phyloP scores from a whole-genome alignment of 2,797 vertebrate species.

The Helostoma temminkii region DNA sequence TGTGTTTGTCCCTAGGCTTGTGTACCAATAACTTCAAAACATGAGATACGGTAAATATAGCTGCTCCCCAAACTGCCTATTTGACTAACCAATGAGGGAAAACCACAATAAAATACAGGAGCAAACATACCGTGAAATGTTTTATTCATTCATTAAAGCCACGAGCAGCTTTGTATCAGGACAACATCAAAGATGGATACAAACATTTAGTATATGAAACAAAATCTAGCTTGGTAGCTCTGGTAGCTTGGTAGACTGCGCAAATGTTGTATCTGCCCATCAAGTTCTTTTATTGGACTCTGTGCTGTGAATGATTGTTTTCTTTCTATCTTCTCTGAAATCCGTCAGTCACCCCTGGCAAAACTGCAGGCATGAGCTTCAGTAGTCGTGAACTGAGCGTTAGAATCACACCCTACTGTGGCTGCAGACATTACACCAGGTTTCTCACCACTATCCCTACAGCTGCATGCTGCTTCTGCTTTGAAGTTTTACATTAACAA shows the following conservation, averaged over 20 bases:
- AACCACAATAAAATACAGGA: conserved; percentile 47
- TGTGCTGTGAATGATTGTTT: conserved; percentile 43
- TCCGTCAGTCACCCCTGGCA: conserved; percentile 43
- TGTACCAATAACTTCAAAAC: conserved; percentile 78
- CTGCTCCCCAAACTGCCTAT: conserved; percentile 63
- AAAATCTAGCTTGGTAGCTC: conserved; percentile 38
- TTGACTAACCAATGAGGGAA: conserved; percentile 57
- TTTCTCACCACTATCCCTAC: conserved; percentile 39
- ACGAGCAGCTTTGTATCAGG: conserved; percentile 46
- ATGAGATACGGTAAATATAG: conserved; percentile 70
- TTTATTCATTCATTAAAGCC: conserved; percentile 78
- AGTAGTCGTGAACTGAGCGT: conserved; percentile 41
- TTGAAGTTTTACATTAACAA: conserved; percentile 55
- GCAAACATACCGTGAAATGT: conserved; percentile 66
- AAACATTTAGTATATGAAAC: conserved; percentile 50
- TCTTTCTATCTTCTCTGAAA: conserved; percentile 34
- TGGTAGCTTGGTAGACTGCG: conserved; percentile 15
- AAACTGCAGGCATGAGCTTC: conserved; percentile 52
- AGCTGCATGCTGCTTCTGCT: conserved; percentile 46
- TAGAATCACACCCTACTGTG: conserved; percentile 55
- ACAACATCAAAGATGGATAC: conserved; percentile 60
- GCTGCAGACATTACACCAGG: conserved; percentile 59
- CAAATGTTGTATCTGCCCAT: conserved; percentile 35
- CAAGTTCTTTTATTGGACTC: conserved; percentile 32
- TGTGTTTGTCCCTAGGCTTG: conserved; percentile 76